phyloP scores from a whole-genome alignment of 2,888 invertebrate genomes.

The Iphiclides podalirius region DNA sequence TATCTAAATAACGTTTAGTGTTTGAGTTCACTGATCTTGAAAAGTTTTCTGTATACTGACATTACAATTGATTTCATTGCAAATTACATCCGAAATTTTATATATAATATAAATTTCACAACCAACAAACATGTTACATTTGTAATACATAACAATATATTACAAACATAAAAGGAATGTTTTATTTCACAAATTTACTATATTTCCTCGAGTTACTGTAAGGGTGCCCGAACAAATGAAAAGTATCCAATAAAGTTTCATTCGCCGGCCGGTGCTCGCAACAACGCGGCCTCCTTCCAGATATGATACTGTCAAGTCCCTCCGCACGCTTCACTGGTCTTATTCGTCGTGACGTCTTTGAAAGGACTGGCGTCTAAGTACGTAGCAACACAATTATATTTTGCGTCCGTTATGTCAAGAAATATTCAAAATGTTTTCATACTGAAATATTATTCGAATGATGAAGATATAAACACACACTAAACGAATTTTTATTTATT shows the following conservation, averaged over 20 bases:
- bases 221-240: slow-evolving; percentile 51
- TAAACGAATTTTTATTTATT: too few relatives aligned
- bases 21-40: too few relatives aligned
- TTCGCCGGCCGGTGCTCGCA: slow-evolving; percentile 58
- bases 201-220: slow-evolving; percentile 9
- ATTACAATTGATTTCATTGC: too few relatives aligned
- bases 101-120: too few relatives aligned
- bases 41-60: too few relatives aligned
- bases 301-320: slow-evolving; percentile 67
- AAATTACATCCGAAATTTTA: too few relatives aligned
- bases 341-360: slow-evolving; percentile 63
- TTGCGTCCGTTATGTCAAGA: too few relatives aligned
- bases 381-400: slow-evolving; percentile 28
- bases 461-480: too few relatives aligned
- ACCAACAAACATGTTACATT: too few relatives aligned
- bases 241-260: slow-evolving; percentile 75
- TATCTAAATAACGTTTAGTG: too few relatives aligned
- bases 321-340: slow-evolving; percentile 58
- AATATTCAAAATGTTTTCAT: too few relatives aligned
- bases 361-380: slow-evolving; percentile 34
- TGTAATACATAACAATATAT: neutral
- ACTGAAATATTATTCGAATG: too few relatives aligned
- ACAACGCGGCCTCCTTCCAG: slow-evolving; percentile 42
- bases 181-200: neutral
- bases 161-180: neutral